Percentiles rank a stretch among this genome's conserved stretches.
These are phyloP conservation scores for Neodiprion virginianus DNA, from an alignment of 1,140 invertebrate genomes.

Conservation along the genomic window DNA sequence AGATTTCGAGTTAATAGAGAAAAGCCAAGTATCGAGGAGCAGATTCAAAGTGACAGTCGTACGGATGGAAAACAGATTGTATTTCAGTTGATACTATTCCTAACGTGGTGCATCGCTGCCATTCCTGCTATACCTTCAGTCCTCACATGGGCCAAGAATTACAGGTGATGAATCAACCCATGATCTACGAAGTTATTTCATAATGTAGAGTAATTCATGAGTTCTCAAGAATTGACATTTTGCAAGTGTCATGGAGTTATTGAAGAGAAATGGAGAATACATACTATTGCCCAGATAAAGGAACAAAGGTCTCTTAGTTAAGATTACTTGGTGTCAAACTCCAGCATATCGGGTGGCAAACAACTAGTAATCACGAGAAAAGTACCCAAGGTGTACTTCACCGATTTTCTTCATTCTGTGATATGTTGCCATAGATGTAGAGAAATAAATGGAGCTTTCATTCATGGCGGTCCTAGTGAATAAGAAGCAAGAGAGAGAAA, in stretches of 20 bases:
- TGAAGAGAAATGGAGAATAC: conserved; percentile 14
- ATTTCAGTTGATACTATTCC: conserved; percentile 54
- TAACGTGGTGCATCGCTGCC: conserved; percentile 50
- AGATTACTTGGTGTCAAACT: no score
- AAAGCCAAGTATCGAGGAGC: conserved; percentile 24
- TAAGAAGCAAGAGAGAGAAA: no score
- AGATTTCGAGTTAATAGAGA: conserved; percentile 23
- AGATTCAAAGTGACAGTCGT: conserved; percentile 29
- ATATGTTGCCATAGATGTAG: no score
- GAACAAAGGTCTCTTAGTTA: no score
- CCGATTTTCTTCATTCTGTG: no score
- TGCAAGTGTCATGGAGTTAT: conserved; percentile 16
- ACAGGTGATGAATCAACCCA: conserved; percentile 42
- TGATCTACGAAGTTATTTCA: neutral
- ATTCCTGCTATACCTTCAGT: conserved; percentile 55
- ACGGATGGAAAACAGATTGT: conserved; percentile 37
- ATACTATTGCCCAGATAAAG: no score
- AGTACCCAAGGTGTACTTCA: no score
- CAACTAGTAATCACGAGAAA: no score
- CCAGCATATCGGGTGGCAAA: no score
- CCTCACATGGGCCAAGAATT: conserved; percentile 61
- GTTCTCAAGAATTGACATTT: neutral
- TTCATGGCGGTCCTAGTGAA: no score
- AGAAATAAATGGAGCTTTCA: no score
- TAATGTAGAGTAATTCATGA: no score